Evolutionary conservation across 2,797 vertebrate species (phyloP).

Genomic region (Coregonus sp.): DNA sequence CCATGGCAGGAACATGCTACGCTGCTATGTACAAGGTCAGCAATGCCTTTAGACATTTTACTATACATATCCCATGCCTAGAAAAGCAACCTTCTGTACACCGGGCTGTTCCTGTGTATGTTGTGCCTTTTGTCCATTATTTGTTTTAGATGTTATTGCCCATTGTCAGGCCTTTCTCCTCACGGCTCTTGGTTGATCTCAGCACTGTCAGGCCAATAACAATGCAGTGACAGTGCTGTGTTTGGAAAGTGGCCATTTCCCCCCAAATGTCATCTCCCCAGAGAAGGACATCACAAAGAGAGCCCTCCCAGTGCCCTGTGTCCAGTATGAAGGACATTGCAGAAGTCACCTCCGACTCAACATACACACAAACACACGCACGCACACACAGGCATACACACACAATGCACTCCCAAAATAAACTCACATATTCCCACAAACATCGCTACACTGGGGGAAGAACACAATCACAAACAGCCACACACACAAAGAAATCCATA

Average conservation of each 20-base stretch:
- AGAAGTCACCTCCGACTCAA: not conserved
- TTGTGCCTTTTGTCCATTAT: constrained; percentile 24
- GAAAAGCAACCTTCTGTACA: constrained; percentile 18
- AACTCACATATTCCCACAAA: constrained; percentile 16
- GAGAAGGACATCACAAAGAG: constrained; percentile 17
- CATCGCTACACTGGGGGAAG: constrained; percentile 1
- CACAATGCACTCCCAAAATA: not conserved
- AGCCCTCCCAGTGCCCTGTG: not conserved
- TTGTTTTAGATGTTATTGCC: not conserved
- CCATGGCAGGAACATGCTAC: constrained; percentile 11
- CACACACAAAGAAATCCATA: constrained; percentile 27
- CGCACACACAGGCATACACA: too few species aligned
- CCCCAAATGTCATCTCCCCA: constrained; percentile 5
- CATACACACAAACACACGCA: not conserved
- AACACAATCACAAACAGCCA: constrained; percentile 18
- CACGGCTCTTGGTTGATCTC: too few species aligned
- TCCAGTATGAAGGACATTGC: constrained; percentile 49
- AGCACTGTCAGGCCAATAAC: not conserved
- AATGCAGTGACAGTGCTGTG: not conserved
- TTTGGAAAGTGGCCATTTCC: not conserved
- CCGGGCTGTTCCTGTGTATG: constrained; percentile 29
- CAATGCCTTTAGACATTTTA: not conserved
- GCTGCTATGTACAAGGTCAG: too few species aligned
- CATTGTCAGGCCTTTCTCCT: too few species aligned
- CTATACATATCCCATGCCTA: constrained; percentile 10